Evolutionary conservation across 1,140 invertebrate species (phyloP).

Genomic region (Diabrotica virgifera): DNA sequence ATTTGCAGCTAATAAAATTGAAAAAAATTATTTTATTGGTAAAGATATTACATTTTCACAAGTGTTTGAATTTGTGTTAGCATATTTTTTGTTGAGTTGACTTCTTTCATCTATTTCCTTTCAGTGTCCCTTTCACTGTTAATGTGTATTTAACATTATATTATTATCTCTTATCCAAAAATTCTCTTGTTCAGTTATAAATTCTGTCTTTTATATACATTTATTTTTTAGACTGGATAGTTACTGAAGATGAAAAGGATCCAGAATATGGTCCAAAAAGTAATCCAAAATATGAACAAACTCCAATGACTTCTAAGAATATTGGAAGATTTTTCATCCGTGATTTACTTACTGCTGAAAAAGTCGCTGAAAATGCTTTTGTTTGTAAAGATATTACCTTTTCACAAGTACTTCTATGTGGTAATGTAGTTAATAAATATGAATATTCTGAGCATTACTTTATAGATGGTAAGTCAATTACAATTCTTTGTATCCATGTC

Average conservation of each 20-base stretch:
- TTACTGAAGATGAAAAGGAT: slow-evolving; percentile 1
- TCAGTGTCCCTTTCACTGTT: neutral
- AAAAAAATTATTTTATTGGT: no score
- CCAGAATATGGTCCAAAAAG: neutral
- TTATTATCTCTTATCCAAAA: neutral
- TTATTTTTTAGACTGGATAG: slow-evolving; percentile 11
- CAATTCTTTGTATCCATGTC: no score
- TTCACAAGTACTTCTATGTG: neutral
- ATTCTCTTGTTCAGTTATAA: neutral
- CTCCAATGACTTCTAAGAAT: neutral
- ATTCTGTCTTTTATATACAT: neutral
- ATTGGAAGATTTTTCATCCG: slow-evolving; percentile 3
- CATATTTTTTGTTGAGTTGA: no score
- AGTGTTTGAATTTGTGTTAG: no score
- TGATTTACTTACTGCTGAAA: slow-evolving; percentile 5
- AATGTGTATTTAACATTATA: neutral
- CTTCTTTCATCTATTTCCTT: no score
- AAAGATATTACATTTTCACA: no score
- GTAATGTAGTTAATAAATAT: neutral
- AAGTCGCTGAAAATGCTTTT: neutral
- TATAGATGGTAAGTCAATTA: neutral
- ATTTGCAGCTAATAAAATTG: no score
- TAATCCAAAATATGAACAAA: neutral
- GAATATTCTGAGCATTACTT: neutral
- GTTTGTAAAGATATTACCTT: slow-evolving; percentile 4